These are phyloP conservation scores for Altica lythri DNA, from an alignment of 2,888 invertebrate genomes.

Conservation along the genomic window DNA sequence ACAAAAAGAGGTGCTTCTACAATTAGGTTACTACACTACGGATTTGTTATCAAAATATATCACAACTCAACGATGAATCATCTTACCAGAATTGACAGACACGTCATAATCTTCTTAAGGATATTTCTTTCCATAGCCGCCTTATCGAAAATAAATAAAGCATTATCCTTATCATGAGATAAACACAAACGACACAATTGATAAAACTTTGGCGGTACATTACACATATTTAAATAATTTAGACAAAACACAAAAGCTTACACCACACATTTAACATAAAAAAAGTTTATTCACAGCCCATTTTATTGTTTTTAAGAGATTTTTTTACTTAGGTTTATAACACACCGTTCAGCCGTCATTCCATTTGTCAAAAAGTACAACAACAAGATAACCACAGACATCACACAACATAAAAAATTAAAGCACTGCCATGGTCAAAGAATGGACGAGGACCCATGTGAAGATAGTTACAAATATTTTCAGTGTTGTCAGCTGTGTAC, in stretches of 20 bases:
- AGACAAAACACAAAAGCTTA: constrained; percentile 54
- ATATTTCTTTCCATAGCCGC: constrained; percentile 68
- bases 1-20: constrained; percentile 34
- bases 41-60: not conserved
- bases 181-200: constrained; percentile 93
- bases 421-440: constrained; percentile 57
- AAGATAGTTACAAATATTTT: constrained; percentile 13
- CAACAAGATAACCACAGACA: constrained; percentile 1
- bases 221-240: constrained; percentile 73
- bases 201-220: constrained; percentile 88
- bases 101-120: constrained; percentile 71
- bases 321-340: constrained; percentile 43
- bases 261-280: constrained; percentile 53
- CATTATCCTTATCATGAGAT: constrained; percentile 67
- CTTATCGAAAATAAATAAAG: constrained; percentile 77
- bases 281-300: constrained; percentile 53
- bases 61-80: constrained; percentile 47
- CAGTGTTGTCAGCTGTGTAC: too few species aligned
- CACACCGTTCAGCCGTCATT: constrained; percentile 49
- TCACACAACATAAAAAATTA: constrained; percentile 50
- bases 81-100: constrained; percentile 79
- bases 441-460: constrained; percentile 2
- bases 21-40: constrained; percentile 40
- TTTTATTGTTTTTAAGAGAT: constrained; percentile 50
- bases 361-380: constrained; percentile 46